These are phyloP conservation scores for Bos indicus DNA, from an alignment of 2,113 vertebrate genomes.

Conservation along the genomic window DNA sequence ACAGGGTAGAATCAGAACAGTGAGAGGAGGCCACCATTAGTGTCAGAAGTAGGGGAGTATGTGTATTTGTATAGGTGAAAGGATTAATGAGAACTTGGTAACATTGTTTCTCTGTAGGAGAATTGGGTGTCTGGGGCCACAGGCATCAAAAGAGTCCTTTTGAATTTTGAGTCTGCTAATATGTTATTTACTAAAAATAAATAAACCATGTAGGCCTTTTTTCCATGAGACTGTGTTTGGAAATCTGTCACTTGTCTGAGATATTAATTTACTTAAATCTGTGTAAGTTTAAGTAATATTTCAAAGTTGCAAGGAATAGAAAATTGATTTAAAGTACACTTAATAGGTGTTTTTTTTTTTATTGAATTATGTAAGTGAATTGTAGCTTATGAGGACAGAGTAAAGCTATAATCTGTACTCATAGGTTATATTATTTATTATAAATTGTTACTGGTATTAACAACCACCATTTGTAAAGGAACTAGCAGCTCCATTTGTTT, in stretches of 20 bases:
- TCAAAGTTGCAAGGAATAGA: background rate
- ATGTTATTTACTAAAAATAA: conserved; percentile 1
- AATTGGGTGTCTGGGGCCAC: background rate
- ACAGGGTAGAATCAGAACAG: background rate
- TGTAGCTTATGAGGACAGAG: background rate
- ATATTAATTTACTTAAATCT: conserved; percentile 11
- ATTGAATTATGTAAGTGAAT: conserved; percentile 6
- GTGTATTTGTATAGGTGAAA: background rate
- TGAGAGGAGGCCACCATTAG: background rate
- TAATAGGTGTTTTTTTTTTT: background rate
- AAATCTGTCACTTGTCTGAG: background rate
- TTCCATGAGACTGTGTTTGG: conserved; percentile 10
- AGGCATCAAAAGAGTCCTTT: background rate
- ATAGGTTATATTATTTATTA: background rate
- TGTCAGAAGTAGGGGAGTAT: background rate
- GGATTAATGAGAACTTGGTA: background rate
- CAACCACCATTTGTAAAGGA: conserved; percentile 15
- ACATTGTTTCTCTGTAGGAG: background rate
- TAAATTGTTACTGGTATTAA: background rate
- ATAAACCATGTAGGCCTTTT: background rate
- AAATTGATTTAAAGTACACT: conserved; percentile 17
- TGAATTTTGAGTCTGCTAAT: conserved; percentile 11
- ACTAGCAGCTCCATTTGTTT: background rate
- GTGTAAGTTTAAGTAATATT: conserved; percentile 27
- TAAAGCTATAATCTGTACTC: background rate